phyloP scores from a whole-genome alignment of 2,888 invertebrate species.

The Branchellion lobata region DNA sequence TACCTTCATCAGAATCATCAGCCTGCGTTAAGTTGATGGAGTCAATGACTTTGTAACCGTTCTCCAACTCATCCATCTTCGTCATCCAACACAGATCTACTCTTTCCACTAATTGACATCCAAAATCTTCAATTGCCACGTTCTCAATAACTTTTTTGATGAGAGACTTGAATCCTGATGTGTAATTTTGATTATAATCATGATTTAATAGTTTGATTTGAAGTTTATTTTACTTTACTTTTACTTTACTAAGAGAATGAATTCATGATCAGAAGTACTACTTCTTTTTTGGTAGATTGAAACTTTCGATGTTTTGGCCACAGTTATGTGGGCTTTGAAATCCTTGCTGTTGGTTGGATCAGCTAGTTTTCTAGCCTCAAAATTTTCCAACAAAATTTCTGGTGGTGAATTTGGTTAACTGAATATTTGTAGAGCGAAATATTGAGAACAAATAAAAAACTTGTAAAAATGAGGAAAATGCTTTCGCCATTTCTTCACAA shows the following conservation, averaged over 20 bases:
- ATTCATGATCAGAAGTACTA: neutral
- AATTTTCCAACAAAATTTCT: neutral
- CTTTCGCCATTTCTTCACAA: too few species aligned
- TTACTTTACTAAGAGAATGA: neutral
- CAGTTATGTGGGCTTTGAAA: neutral
- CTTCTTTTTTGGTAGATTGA: conserved; percentile 2
- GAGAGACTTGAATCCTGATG: neutral
- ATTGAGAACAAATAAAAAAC: too few species aligned
- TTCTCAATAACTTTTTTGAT: neutral
- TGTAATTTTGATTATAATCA: neutral
- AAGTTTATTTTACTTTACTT: neutral
- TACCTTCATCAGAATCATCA: neutral
- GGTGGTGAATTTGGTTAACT: neutral
- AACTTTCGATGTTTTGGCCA: neutral
- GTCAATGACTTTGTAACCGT: neutral
- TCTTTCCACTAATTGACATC: neutral
- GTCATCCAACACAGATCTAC: conserved; percentile 5
- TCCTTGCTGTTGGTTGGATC: neutral
- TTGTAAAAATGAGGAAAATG: too few species aligned
- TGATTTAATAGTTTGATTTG: neutral
- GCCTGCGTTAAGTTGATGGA: neutral
- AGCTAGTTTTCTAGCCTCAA: neutral
- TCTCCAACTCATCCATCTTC: neutral
- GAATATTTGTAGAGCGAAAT: too few species aligned
- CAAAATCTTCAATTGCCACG: neutral